Conservation (phyloP, 2,113 vertebrate genomes). For the Microcebus jonahi region DNA sequence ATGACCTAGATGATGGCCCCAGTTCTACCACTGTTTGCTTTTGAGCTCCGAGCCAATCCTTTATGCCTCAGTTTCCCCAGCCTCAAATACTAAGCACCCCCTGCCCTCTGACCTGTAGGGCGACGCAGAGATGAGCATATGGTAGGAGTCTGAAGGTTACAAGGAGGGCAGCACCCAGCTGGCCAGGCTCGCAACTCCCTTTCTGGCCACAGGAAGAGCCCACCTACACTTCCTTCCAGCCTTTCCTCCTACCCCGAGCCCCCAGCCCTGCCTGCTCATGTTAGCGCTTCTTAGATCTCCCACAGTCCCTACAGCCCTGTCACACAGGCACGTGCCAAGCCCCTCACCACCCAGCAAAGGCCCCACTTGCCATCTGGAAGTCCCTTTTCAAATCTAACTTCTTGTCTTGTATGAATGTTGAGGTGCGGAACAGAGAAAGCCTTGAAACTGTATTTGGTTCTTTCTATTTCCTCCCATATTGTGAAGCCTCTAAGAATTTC, state of each 20-base stretch:
- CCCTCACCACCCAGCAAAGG: neutral
- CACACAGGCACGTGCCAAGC: neutral
- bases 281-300: neutral
- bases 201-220: slow-evolving; percentile 16
- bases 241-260: neutral
- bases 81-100: neutral
- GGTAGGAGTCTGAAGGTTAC: neutral
- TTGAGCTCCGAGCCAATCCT: neutral
- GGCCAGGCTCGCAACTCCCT: neutral
- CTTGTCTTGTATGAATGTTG: neutral
- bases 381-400: neutral
- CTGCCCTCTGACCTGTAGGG: neutral
- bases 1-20: neutral
- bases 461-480: neutral
- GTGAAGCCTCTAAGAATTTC: neutral
- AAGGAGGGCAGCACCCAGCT: neutral
- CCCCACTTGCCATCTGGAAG: neutral
- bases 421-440: neutral
- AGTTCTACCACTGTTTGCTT: neutral
- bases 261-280: neutral
- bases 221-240: neutral
- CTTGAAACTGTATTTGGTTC: neutral
- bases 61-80: neutral
- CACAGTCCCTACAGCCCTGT: neutral
- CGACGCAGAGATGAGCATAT: neutral